Percentiles rank a stretch among this genome's conserved stretches.
These are phyloP conservation scores for Rhopalosiphum maidis DNA, from an alignment of 1,140 invertebrate species.

Conservation along the genomic window DNA sequence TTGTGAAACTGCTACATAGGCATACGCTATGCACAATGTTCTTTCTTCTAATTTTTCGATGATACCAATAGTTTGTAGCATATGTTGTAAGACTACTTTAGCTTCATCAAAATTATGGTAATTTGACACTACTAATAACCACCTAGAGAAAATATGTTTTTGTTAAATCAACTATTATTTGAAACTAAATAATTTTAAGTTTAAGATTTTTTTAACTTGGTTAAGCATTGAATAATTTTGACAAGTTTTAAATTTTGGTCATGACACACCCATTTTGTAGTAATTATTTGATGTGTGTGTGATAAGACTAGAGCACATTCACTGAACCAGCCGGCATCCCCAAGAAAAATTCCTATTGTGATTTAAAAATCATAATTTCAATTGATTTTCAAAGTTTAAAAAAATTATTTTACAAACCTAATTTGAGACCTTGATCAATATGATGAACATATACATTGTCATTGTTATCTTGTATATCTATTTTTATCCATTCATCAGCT, in stretches of 20 bases:
- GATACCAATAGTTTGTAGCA: not conserved
- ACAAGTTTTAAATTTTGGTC: constrained; percentile 66
- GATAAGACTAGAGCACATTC: constrained; percentile 76
- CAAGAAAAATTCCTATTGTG: constrained; percentile 79
- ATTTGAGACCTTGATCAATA: constrained; percentile 35
- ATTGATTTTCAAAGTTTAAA: constrained; percentile 12
- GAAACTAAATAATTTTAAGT: not conserved
- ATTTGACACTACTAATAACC: constrained; percentile 66
- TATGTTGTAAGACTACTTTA: not conserved
- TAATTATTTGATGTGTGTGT: constrained; percentile 70
- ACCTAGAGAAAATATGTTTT: constrained; percentile 51
- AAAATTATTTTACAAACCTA: constrained; percentile 22
- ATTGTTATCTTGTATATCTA: not conserved
- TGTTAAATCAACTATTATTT: constrained; percentile 42
- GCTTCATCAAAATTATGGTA: constrained; percentile 74
- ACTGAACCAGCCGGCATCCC: constrained; percentile 83
- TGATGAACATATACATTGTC: not conserved
- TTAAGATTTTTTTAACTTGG: constrained; percentile 33
- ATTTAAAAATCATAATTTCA: no score
- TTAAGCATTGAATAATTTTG: constrained; percentile 78
- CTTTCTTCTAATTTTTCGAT: not conserved
- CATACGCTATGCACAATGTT: constrained; percentile 28
- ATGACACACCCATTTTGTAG: constrained; percentile 64
- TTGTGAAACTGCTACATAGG: constrained; percentile 40
- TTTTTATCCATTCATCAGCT: constrained; percentile 30